phyloP scores from a whole-genome alignment of 2,888 invertebrate genomes.

The Drosophila fungiperda region DNA sequence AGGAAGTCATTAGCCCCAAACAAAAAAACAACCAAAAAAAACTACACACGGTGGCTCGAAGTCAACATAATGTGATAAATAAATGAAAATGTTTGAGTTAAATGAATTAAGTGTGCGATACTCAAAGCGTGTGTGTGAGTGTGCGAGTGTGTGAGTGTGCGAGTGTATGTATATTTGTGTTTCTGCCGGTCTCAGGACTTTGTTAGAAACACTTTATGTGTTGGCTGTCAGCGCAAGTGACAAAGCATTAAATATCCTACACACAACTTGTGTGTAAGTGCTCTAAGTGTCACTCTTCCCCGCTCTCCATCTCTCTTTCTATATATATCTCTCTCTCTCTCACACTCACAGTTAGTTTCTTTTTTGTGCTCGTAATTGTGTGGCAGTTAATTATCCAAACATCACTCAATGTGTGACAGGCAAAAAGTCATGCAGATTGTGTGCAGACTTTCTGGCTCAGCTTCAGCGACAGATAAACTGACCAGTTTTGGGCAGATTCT shows the following conservation, averaged over 20 bases:
- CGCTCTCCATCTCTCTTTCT: background rate
- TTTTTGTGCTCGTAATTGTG: slow-evolving; percentile 44
- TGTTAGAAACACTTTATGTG: slow-evolving; percentile 79
- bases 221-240: slow-evolving; percentile 71
- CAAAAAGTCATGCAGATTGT: slow-evolving; percentile 49
- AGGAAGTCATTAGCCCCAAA: slow-evolving; percentile 74
- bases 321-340: background rate
- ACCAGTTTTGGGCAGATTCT: slow-evolving; percentile 17
- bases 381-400: slow-evolving; percentile 71
- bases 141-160: slow-evolving; percentile 12
- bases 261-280: slow-evolving; percentile 42
- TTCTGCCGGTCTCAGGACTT: slow-evolving; percentile 41
- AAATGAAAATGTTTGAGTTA: slow-evolving; percentile 81
- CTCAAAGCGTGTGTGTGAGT: slow-evolving; percentile 21
- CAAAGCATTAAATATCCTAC: slow-evolving; percentile 59
- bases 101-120: slow-evolving; percentile 80
- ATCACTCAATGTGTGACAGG: slow-evolving; percentile 75
- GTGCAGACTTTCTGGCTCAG: background rate
- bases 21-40: slow-evolving; percentile 19
- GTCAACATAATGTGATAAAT: slow-evolving; percentile 76
- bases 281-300: slow-evolving; percentile 31
- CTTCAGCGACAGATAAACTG: slow-evolving; percentile 16
- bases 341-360: slow-evolving; percentile 2
- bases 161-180: slow-evolving; percentile 11
- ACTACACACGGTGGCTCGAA: slow-evolving; percentile 28